Percentiles rank a stretch among this genome's conserved stretches.
Evolutionary conservation across 64 coral and sea anemone species (phyloP).

Genomic region (Actinia tenebrosa): DNA sequence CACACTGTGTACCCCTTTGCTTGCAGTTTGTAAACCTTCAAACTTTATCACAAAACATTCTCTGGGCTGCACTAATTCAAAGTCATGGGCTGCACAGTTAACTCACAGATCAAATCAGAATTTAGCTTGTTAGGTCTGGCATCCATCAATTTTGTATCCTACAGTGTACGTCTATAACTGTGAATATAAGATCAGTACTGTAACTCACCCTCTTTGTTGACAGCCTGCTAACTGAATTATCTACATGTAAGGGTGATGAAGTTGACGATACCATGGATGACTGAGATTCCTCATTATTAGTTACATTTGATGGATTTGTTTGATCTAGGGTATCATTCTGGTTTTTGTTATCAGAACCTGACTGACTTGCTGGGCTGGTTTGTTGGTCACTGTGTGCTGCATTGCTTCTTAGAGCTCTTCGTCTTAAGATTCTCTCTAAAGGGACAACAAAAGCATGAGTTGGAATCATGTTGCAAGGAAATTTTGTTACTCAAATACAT

Average conservation of each 20-base stretch:
- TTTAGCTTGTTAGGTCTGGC: no score
- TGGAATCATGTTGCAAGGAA: no score
- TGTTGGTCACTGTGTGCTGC: not conserved
- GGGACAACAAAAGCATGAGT: not conserved
- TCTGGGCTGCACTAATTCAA: no score
- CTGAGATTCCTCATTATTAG: conserved; percentile 57
- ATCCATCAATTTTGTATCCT: no score
- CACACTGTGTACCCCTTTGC: no score
- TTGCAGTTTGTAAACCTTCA: no score
- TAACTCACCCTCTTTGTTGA: not conserved
- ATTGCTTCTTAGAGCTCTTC: conserved; percentile 20
- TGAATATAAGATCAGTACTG: not conserved
- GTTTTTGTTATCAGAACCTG: not conserved
- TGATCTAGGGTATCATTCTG: not conserved
- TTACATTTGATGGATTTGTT: not conserved
- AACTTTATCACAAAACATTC: no score
- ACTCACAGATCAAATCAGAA: no score
- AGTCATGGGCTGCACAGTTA: no score
- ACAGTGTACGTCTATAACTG: no score
- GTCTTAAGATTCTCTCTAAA: not conserved
- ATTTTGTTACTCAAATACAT: no score
- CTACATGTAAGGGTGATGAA: conserved; percentile 42
- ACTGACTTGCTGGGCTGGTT: not conserved
- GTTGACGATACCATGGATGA: conserved; percentile 87
- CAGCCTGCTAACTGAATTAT: not conserved